phyloP scores from a whole-genome alignment of 2,888 invertebrate species.

The Drosophila robusta region DNA sequence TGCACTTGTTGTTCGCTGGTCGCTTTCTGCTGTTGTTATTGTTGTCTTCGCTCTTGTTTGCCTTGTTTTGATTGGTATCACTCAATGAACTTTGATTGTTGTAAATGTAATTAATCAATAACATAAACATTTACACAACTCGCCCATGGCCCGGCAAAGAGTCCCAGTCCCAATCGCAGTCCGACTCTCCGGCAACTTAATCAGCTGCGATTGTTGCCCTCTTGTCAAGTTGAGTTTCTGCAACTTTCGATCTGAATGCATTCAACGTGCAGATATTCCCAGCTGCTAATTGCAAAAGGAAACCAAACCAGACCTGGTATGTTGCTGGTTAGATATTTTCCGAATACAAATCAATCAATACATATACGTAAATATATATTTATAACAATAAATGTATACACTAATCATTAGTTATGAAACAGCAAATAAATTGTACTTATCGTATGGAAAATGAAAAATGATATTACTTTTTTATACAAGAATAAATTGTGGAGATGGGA shows the following conservation, averaged over 20 bases:
- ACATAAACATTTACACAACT: conserved; percentile 72
- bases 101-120: conserved; percentile 81
- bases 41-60: conserved; percentile 29
- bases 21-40: conserved; percentile 10
- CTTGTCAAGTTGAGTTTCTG: conserved; percentile 15
- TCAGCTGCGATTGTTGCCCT: conserved; percentile 58
- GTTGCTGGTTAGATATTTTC: no score
- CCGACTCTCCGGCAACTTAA: conserved; percentile 47
- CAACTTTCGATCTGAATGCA: neutral
- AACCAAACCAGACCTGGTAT: neutral
- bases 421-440: no score
- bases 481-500: no score
- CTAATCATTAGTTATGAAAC: no score
- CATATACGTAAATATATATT: no score
- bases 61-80: conserved; percentile 82
- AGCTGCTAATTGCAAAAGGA: conserved; percentile 14
- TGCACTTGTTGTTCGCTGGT: conserved; percentile 35
- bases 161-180: conserved; percentile 4
- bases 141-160: conserved; percentile 24
- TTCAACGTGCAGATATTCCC: conserved; percentile 8
- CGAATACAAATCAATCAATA: no score
- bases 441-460: no score
- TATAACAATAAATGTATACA: no score
- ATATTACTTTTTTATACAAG: no score
- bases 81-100: conserved; percentile 79